Evolutionary conservation across 2,797 vertebrate species (phyloP), one percentile per base, ranked within the genome.

Genomic region (Lophius americanus): DNA sequence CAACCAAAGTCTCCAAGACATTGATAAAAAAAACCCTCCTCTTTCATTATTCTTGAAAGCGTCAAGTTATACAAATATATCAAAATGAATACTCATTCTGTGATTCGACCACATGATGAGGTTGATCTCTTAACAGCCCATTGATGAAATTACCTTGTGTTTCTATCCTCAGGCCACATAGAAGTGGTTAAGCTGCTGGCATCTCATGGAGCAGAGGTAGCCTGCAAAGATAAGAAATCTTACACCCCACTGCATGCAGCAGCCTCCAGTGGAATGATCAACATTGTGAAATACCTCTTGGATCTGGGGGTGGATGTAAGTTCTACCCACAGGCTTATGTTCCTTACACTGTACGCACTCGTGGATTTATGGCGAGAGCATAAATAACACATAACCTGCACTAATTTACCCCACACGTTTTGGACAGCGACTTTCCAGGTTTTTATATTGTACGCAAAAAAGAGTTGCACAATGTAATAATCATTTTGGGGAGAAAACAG

Each of bases 261-360:
- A 69, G 96, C 97, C 69, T 98, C 98, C 70, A 98, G 96, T 89
- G 98, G 98, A 51, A 99, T 98, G 98, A 97, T 98, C 88, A 95
- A 93, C 14, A 94, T 99, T 53, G 96, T 99, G 67, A 99, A 99
- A 80, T 98, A 97, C 89, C 95, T 99, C 89, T 93, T 99, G 79
- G 96, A 98, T 85, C 89, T 98, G 85, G 97, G 96, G 75, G 96
- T 98, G 85, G 96, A 99, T 94, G 98, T 99, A 91, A 93, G 96
- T 94, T 63, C 55, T 52, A 60, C 64, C 49, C 46, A 76, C 68
- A 51, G 6, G n/a, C 23, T 23, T 55, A 7, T 47, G 53, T 48
- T 56, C 50, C 50, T 53, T 37, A 6, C 48, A 44, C 52, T 67
- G 44, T 51, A 41, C 53, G 64, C 35, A 13, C 41, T 10, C 11